phyloP scores from a whole-genome alignment of 2,797 vertebrate genomes.

The Pseudomugil tenellus region DNA sequence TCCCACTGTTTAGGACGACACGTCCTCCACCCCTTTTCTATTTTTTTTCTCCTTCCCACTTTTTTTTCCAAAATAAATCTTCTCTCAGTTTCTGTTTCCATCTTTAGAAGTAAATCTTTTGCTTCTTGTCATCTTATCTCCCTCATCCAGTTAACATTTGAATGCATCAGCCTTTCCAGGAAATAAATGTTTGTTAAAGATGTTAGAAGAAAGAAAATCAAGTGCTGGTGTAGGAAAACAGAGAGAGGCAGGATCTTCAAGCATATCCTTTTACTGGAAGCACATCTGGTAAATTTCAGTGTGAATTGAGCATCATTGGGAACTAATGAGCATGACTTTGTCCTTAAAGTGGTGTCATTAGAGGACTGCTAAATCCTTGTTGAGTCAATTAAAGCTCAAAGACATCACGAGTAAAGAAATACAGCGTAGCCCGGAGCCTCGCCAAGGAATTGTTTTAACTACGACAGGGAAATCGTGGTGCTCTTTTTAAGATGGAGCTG shows the following conservation, averaged over 20 bases:
- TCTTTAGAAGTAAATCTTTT: conserved; percentile 5
- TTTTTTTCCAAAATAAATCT: conserved; percentile 12
- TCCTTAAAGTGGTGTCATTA: conserved; percentile 72
- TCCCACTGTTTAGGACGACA: conserved; percentile 63
- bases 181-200: conserved; percentile 12
- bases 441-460: conserved; percentile 43
- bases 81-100: conserved; percentile 21
- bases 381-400: conserved; percentile 76
- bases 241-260: conserved; percentile 32
- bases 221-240: conserved; percentile 9
- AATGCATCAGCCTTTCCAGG: too few relatives aligned
- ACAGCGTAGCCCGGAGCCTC: conserved; percentile 42
- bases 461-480: conserved; percentile 41
- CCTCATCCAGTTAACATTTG: conserved; percentile 23
- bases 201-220: conserved; percentile 2
- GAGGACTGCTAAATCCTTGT: conserved; percentile 71
- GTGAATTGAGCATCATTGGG: conserved; percentile 69
- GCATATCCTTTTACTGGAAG: conserved; percentile 50
- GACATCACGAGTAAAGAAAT: conserved; percentile 53
- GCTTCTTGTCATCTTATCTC: background rate
- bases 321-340: conserved; percentile 72
- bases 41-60: conserved; percentile 50
- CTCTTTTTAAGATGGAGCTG: conserved; percentile 37
- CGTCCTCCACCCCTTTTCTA: conserved; percentile 64
- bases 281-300: conserved; percentile 68